phyloP scores from a whole-genome alignment of 92 coral and sea anemone genomes.

The Desmophyllum pertusum region DNA sequence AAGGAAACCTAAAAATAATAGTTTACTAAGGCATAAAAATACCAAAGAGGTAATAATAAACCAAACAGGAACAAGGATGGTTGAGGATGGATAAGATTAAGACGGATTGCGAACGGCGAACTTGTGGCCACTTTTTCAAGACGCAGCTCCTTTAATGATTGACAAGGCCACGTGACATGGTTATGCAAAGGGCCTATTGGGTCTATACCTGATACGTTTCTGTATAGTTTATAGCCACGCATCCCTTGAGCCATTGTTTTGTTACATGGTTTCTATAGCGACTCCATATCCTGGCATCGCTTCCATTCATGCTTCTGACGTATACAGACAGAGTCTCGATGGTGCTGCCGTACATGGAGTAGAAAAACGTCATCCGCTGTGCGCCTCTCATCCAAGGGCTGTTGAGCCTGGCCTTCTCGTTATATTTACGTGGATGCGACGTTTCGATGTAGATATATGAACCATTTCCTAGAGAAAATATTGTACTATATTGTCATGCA shows the following conservation, averaged over 20 bases:
- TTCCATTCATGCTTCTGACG: not conserved
- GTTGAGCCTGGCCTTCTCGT: slow-evolving; percentile 29
- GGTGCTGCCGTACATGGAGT: slow-evolving; percentile 35
- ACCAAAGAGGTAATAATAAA: no score
- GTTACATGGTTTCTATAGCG: slow-evolving; percentile 1
- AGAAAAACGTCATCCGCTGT: slow-evolving; percentile 30
- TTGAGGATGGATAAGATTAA: no score
- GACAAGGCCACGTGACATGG: no score
- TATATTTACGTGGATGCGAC: slow-evolving; percentile 20
- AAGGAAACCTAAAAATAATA: no score
- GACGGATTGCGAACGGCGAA: no score
- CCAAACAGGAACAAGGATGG: no score
- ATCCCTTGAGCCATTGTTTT: slow-evolving; percentile 17
- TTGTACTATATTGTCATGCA: not conserved
- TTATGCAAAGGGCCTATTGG: no score
- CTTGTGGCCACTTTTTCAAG: no score
- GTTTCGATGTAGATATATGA: slow-evolving; percentile 34
- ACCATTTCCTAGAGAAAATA: slow-evolving; percentile 11
- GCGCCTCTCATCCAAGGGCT: slow-evolving; percentile 41
- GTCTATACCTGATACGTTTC: slow-evolving; percentile 21
- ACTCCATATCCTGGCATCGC: slow-evolving; percentile 28
- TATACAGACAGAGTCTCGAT: slow-evolving; percentile 24
- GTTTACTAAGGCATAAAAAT: no score
- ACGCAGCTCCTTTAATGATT: no score
- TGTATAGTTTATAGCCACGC: slow-evolving; percentile 6